Base-by-base conservation (phyloP, 2,888 invertebrate species). In the Polyommatus iphigenia region DNA sequence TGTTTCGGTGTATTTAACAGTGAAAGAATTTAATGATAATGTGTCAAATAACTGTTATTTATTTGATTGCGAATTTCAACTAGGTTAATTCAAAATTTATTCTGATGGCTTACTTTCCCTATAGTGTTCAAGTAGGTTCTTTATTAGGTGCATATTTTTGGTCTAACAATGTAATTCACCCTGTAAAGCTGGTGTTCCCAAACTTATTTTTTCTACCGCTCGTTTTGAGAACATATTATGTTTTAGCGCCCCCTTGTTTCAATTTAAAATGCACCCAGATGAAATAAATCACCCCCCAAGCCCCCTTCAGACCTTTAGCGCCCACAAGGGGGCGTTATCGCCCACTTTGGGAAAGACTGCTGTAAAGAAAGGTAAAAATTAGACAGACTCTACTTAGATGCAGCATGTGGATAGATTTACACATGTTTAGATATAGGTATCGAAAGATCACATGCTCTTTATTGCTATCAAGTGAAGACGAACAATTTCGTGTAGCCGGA, bases 1-100 rank as follows among this genome's bases (percentile, higher is more conserved):
- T 75, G 54, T 75, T 50, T 75, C 75, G 75, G 75, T 75, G 54
- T 54, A 54, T 75, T 75, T 75, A 75, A 75, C 75, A 75, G 75
- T 75, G 75, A 75, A 75, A 75, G 50, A 75, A 32, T 75, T 75
- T 29, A 75, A 50, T 50, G 29, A 54, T 75, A 75, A 75, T 75
- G 46, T 75, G 54, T 75, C 75, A 75, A 75, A 50, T 75, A 75
- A 75, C 75, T 75, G 75, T 75, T 15, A 20, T 24, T 46, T 29
- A 50, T 75, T 50, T 75, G 54, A 54, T 75, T 75, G 75, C 75
- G 75, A 75, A 75, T 54, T 54, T 54, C 75, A 75, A 75, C 75
- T 75, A 75, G 75, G 54, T 75, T 75, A 75, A 75, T 75, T 29
- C 50, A 50, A 29, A 75, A 50, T 75, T 75, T 75, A 75, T 75